Evolutionary conservation across 2,888 invertebrate genomes (phyloP), one percentile per base, ranked within the genome.

Genomic region (Slavum lentiscoides): DNA sequence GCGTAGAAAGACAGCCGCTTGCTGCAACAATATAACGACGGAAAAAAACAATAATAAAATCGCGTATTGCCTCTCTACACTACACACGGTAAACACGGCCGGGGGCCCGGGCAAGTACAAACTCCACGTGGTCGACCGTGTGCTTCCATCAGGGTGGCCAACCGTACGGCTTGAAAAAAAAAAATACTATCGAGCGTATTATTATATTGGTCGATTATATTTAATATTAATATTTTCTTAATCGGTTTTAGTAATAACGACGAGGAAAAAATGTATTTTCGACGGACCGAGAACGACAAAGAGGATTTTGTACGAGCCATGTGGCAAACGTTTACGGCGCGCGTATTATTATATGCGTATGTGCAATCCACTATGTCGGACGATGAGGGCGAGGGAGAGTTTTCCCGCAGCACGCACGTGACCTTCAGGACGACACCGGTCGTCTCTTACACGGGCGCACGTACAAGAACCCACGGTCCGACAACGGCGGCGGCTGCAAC

Each of bases 71-170:
- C 4, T 30, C 30, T 30, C 1, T 4, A 30, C 30, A 30, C 37
- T 62, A 55, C 37, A 69, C 70, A 23, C 39, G 49, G 58, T 62
- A 53, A 43, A 69, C 64, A 67, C 59, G 59, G n/a, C 17, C 49
- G 8, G 77, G 17, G 77, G 37, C 58, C 30, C 23, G 58, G 49
- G 1, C 30, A 7, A 58, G 70, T 58, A 66, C 39, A 62, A 61
- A 70, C 77, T 80, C 70, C 77, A 80, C 77, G 77, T 80, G 77
- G 77, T 80, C 77, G 77, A 64, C 77, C 70, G 77, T 80, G 77
- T 80, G 77, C 77, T 64, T 53, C 37, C 39, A 49, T 7, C 77
- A 82, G 82, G 82, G 68, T 82, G 53, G 68, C 82, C 74, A 82
- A 82, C 74, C n/a, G 19, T 15, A 23, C 74, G 55, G 61, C 21